phyloP scores from a whole-genome alignment of 2,797 vertebrate species.

The Chelon auratus region DNA sequence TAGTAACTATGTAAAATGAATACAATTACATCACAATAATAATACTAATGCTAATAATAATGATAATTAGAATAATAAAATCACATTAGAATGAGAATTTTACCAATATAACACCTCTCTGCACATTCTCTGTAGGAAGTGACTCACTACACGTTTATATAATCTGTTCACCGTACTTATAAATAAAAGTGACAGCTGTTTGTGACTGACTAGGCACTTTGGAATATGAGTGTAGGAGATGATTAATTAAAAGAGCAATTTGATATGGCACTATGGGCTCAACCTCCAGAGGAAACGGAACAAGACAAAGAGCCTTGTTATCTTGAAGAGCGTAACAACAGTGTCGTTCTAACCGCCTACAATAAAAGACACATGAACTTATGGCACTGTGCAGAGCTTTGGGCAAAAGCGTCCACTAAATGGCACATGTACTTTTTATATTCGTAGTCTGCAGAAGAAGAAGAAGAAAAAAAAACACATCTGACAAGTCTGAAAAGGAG shows the following conservation, averaged over 20 bases:
- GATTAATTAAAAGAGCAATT: slow-evolving; percentile 18
- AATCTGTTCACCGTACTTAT: slow-evolving; percentile 19
- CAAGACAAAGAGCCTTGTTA: neutral
- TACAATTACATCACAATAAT: no score
- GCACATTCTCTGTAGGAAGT: slow-evolving; percentile 61
- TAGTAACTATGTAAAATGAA: no score
- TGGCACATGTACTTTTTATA: slow-evolving; percentile 35
- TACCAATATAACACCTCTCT: slow-evolving; percentile 27
- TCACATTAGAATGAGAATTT: slow-evolving; percentile 2
- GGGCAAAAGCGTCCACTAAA: slow-evolving; percentile 24
- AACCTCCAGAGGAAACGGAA: slow-evolving; percentile 18
- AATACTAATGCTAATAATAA: no score
- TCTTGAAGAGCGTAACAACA: slow-evolving; percentile 6
- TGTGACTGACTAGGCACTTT: slow-evolving; percentile 84
- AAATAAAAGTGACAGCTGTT: slow-evolving; percentile 63
- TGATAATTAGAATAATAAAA: no score
- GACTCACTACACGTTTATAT: slow-evolving; percentile 7
- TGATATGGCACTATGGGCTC: slow-evolving; percentile 27
- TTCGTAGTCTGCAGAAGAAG: slow-evolving; percentile 32
- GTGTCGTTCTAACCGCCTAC: slow-evolving; percentile 16
- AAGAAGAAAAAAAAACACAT: no score
- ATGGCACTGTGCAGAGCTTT: slow-evolving; percentile 49
- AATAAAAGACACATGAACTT: slow-evolving; percentile 30
- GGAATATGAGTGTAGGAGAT: slow-evolving; percentile 62
- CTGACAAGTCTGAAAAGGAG: neutral